These are phyloP conservation scores for Piprites chloris DNA, from an alignment of 2,113 vertebrate genomes.

Conservation along the genomic window DNA sequence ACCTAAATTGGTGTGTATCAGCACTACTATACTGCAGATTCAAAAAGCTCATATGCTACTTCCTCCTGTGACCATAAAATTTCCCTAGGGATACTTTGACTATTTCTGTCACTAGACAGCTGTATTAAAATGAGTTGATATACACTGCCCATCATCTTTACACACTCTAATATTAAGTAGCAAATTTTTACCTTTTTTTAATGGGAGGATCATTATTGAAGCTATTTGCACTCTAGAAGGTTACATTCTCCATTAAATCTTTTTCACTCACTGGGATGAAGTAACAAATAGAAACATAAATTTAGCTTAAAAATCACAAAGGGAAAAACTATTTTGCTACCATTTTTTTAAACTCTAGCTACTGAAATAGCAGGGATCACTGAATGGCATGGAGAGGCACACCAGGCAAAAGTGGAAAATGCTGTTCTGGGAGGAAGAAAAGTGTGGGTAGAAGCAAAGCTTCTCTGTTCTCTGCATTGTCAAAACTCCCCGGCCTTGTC, in stretches of 20 bases:
- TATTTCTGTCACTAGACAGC: background rate
- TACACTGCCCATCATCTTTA: background rate
- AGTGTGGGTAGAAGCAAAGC: background rate
- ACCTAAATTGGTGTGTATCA: background rate
- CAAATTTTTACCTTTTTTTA: background rate
- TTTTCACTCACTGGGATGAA: background rate
- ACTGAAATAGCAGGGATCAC: background rate
- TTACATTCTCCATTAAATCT: background rate
- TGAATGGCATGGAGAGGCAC: rapidly evolving
- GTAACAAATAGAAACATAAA: background rate
- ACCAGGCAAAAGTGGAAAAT: background rate
- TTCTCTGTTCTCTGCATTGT: background rate
- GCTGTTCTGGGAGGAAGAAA: background rate
- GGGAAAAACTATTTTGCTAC: background rate
- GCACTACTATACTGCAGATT: background rate
- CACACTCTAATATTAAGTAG: background rate
- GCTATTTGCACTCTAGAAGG: background rate
- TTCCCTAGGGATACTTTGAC: background rate
- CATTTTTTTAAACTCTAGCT: background rate
- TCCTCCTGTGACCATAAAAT: background rate
- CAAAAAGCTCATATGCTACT: background rate
- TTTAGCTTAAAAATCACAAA: background rate
- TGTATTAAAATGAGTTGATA: constrained; percentile 10
- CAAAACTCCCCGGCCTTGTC: background rate
- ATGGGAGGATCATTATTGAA: background rate